A percentile compares a stretch with the other conserved stretches of the same genome.
phyloP scores from a whole-genome alignment of 1,140 invertebrate genomes.

The Drosophila athabasca region DNA sequence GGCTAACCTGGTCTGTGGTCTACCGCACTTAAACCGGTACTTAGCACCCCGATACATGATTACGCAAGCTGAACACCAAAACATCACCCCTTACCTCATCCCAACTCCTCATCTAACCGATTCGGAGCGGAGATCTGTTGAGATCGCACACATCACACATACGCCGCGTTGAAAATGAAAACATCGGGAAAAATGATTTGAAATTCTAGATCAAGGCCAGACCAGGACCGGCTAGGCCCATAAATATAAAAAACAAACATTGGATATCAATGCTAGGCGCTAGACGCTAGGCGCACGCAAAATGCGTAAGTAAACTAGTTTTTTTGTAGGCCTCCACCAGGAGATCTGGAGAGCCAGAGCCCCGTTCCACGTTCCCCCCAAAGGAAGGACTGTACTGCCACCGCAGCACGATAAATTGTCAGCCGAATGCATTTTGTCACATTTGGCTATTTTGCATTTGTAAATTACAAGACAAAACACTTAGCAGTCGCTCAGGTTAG shows the following conservation, averaged over 20 bases:
- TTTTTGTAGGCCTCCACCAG: constrained; percentile 6
- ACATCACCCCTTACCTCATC: not conserved
- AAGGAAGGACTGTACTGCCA: constrained; percentile 69
- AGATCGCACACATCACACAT: constrained; percentile 51
- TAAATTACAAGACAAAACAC: constrained; percentile 79
- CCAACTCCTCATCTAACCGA: no score
- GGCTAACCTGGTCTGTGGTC: constrained; percentile 49
- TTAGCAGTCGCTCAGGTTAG: constrained; percentile 54
- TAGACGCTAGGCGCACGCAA: constrained; percentile 46
- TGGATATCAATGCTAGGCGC: constrained; percentile 37
- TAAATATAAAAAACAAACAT: constrained; percentile 40
- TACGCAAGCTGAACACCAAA: constrained; percentile 50
- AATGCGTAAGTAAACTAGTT: constrained; percentile 72
- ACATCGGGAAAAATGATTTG: constrained; percentile 64
- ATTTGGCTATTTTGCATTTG: constrained; percentile 71
- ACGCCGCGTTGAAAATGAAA: constrained; percentile 64
- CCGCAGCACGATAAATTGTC: constrained; percentile 68
- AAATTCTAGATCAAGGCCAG: constrained; percentile 80
- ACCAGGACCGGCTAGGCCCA: constrained; percentile 50
- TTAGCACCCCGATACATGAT: constrained; percentile 61
- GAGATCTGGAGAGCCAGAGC: constrained; percentile 29
- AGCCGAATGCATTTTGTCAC: constrained; percentile 73
- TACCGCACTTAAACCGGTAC: constrained; percentile 67
- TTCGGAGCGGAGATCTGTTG: constrained; percentile 4
- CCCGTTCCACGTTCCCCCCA: constrained; percentile 13